These are phyloP conservation scores for Daphoenositta chrysoptera DNA, from an alignment of 2,113 vertebrate genomes.

Conservation along the genomic window DNA sequence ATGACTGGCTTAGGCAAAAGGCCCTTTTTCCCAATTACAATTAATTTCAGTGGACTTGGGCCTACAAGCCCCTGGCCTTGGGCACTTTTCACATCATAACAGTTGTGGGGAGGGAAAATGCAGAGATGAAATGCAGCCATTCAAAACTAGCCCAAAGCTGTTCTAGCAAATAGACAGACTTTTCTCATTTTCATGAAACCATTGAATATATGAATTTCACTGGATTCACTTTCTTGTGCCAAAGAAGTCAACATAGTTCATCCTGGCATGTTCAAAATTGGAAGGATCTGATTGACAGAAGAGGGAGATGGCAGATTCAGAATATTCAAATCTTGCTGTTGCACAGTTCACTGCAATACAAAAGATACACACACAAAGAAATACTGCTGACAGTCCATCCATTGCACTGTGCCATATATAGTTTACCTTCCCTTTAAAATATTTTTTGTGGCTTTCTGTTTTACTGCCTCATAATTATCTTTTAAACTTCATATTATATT, in stretches of 20 bases:
- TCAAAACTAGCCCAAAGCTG: slow-evolving; percentile 69
- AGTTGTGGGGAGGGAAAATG: slow-evolving; percentile 60
- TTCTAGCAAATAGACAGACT: slow-evolving; percentile 66
- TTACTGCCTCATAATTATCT: not conserved
- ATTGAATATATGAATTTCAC: slow-evolving; percentile 66
- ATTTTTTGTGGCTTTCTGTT: not conserved
- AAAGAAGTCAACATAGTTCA: slow-evolving; percentile 68
- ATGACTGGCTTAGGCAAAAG: slow-evolving; percentile 43
- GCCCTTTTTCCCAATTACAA: slow-evolving; percentile 47
- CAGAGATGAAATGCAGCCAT: slow-evolving; percentile 64
- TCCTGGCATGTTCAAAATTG: slow-evolving; percentile 67
- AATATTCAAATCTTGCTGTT: slow-evolving; percentile 63
- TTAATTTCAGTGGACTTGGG: slow-evolving; percentile 64
- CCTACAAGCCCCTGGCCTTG: slow-evolving; percentile 64
- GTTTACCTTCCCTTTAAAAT: not conserved
- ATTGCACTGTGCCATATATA: not conserved
- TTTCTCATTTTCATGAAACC: slow-evolving; percentile 68
- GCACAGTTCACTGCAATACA: slow-evolving; percentile 43
- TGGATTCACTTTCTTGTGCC: slow-evolving; percentile 63
- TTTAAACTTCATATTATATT: slow-evolving; percentile 23
- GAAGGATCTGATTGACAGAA: slow-evolving; percentile 63
- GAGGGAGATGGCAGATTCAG: slow-evolving; percentile 57
- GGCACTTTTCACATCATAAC: slow-evolving; percentile 68
- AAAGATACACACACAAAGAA: slow-evolving; percentile 38
- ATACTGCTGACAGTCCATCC: slow-evolving; percentile 51